These are phyloP conservation scores for Asbolus verrucosus DNA, from an alignment of 1,140 invertebrate species.

Conservation along the genomic window DNA sequence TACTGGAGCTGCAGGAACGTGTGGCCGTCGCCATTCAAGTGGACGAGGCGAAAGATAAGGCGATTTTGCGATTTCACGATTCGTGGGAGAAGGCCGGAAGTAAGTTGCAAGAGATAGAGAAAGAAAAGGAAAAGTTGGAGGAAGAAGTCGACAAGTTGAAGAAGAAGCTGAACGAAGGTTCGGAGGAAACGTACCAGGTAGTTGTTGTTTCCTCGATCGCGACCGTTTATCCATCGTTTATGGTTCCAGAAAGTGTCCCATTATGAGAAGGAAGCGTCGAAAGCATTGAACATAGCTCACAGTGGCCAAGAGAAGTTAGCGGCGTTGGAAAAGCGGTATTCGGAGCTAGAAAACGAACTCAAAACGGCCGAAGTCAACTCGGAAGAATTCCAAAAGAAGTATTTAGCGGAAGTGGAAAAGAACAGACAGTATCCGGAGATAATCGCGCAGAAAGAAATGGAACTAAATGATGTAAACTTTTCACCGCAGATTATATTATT, in stretches of 20 bases:
- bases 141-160: slow-evolving; percentile 54
- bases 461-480: slow-evolving; percentile 68
- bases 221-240: slow-evolving; percentile 10
- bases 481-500: slow-evolving; percentile 25
- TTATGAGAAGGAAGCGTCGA: slow-evolving; percentile 75
- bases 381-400: slow-evolving; percentile 66
- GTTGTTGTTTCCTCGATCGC: background rate
- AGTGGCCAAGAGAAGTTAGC: slow-evolving; percentile 75
- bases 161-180: slow-evolving; percentile 58
- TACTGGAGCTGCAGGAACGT: slow-evolving; percentile 82
- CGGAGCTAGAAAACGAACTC: slow-evolving; percentile 58
- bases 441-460: slow-evolving; percentile 67
- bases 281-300: slow-evolving; percentile 74
- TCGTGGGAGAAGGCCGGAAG: slow-evolving; percentile 66
- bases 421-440: slow-evolving; percentile 69
- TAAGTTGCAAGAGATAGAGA: slow-evolving; percentile 60
- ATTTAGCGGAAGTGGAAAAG: slow-evolving; percentile 67
- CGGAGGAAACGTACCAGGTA: slow-evolving; percentile 57
- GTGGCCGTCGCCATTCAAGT: slow-evolving; percentile 81
- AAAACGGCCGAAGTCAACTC: slow-evolving; percentile 67
- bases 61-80: slow-evolving; percentile 73
- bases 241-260: slow-evolving; percentile 71
- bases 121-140: slow-evolving; percentile 55
- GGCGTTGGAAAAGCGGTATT: slow-evolving; percentile 59
- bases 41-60: slow-evolving; percentile 78